Base-by-base conservation (phyloP, 2,797 vertebrate genomes). In the Sciurus vulgaris region DNA sequence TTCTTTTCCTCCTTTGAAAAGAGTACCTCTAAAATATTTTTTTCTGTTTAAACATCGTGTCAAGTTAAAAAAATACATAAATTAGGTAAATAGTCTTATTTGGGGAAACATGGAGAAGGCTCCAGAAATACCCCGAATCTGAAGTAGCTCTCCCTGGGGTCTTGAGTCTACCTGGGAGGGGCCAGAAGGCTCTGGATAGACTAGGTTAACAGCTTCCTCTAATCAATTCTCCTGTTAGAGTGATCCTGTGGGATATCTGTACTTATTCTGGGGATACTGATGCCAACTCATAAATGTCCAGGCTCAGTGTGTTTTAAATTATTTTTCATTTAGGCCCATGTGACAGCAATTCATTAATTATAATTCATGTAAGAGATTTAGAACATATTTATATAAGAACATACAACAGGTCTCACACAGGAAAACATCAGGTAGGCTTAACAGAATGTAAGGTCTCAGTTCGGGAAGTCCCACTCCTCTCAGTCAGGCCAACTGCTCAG, bases 1-100 rank as follows among this genome's bases (percentile, higher is more conserved):
- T 15, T 74, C 49, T 86, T 56, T 79, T 85, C 26, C 10, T 38
- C 85, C 13, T 90, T 73, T 94, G 70, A 89, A 61, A 49, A 91
- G 28, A 91, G 18, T 54, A 89, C 14, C 38, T 92, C 54, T 30
- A 63, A 92, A 94, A 41, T 82, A 85, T 70, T 44, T 81, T 56
- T 92, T 86, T 9, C 24, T 76, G 24, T 22, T 94, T 22, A 65
- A 94, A 82, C 17, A 76, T 10, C 24, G n/a, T 12, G 3, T 81
- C 85, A 81, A 76, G n/a, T 85, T 79, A 89, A 74, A 38, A 77
- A 83, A 59, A 61, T 67, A 77, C 24, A 35, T 70, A 82, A 81
- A 93, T 49, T 72, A 61, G 76, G 54, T 56, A 56, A 56, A 86
- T 6, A 94, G 67, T 20, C 35, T 30, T 78, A 61, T 79, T 59